Evolutionary conservation across 2,888 invertebrate species (phyloP), one percentile per base, ranked within the genome.

Genomic region (Mythimna impura): DNA sequence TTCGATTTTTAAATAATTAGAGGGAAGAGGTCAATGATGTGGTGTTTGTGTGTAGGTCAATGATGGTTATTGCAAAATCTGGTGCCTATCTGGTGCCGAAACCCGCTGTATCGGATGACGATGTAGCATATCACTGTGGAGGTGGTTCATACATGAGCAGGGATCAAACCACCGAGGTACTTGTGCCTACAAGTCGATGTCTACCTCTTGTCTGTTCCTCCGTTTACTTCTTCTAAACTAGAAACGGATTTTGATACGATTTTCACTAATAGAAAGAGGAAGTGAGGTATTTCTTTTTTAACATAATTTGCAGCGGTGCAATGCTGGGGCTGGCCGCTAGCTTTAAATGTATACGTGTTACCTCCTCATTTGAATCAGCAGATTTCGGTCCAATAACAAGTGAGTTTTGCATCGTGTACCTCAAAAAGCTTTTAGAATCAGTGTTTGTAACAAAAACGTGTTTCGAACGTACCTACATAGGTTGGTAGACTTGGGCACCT

Each of bases 401-500:
- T 8, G 3, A 30, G 8, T 9, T 57, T 57, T 57, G 12, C 7
- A 22, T 60, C 60, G n/a, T 36, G n/a, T 2, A 12, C 10, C 36
- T 34, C 20, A 10, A n/a, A 22, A 22, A 61, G 2, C 7, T n/a
- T 60, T 10, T 20, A 6, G 10, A 36, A n/a, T 20, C 30, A 57
- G 9, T n/a, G 34, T 5, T 57, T 0, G 60, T n/a, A n/a, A 2
- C 14, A 7, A 40, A 30, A 60, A 36, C 6, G 60, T 60, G 60
- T 22, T 22, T 61, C 22, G 14, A 22, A n/a, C 61, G 6, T 61
- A 22, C n/a, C n/a, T n/a, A n/a, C 61, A 40, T 10, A n/a, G 9
- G 20, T 30, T 30, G 17, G 20, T 40, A 60, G 36, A 60, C 60
- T 61, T 43, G 20, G 74, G 75, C 75, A 78, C 79, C 73, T 76